Percentiles rank a stretch among this genome's conserved stretches.
Conservation (phyloP, 2,888 invertebrate species). For the Metopia argyrocephala region DNA sequence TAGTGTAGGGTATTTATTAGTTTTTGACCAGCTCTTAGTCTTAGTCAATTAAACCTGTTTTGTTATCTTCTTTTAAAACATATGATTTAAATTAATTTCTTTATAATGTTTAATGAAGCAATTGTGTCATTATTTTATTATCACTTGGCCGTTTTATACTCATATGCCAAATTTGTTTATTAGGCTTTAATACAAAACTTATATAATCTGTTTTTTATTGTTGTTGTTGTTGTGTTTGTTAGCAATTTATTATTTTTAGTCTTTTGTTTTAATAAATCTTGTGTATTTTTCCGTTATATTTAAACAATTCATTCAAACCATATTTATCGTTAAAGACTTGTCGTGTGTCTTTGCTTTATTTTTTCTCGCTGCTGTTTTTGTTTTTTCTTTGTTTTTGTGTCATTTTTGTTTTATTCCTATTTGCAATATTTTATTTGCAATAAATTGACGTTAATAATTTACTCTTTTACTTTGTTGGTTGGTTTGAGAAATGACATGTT, state of each 20-base stretch:
- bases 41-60: no score
- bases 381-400: neutral
- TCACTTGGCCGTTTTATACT: slow-evolving; percentile 48
- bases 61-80: slow-evolving; percentile 11
- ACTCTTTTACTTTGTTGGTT: slow-evolving; percentile 44
- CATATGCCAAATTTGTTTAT: slow-evolving; percentile 53
- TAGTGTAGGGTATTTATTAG: no score
- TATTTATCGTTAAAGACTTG: slow-evolving; percentile 47
- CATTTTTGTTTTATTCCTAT: neutral
- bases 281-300: slow-evolving; percentile 16
- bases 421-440: slow-evolving; percentile 37
- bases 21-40: no score
- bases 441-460: slow-evolving; percentile 63
- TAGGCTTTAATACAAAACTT: no score
- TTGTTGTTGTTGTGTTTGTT: slow-evolving; percentile 30
- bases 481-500: slow-evolving; percentile 45
- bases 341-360: slow-evolving; percentile 33
- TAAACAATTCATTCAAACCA: slow-evolving; percentile 43
- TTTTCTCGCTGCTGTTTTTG: neutral
- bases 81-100: neutral
- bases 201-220: no score
- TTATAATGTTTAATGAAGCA: slow-evolving; percentile 44
- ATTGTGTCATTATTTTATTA: slow-evolving; percentile 45
- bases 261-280: slow-evolving; percentile 1
- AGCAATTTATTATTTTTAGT: neutral